Percentiles rank a stretch among this genome's conserved stretches.
phyloP scores from a whole-genome alignment of 2,888 invertebrate species.

The Eupithecia inturbata region DNA sequence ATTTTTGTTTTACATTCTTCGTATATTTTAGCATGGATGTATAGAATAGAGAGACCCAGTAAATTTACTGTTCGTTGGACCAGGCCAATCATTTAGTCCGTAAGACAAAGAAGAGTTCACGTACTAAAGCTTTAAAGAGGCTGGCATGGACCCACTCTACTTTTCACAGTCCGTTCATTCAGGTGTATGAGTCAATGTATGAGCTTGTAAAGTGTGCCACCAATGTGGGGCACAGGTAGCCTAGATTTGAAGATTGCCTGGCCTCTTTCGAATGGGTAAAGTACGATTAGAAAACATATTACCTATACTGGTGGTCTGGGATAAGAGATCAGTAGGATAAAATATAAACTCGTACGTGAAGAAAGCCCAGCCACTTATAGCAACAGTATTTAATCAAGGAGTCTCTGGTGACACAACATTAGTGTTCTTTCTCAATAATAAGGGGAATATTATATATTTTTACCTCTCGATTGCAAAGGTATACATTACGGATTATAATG shows the following conservation, averaged over 20 bases:
- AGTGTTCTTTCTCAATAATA: not conserved
- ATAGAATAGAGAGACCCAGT: not conserved
- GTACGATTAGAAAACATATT: conserved; percentile 22
- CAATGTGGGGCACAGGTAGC: conserved; percentile 35
- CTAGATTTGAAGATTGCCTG: conserved; percentile 36
- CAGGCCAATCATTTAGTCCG: not conserved
- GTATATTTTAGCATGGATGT: no score
- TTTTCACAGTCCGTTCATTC: conserved; percentile 20
- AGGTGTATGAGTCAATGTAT: conserved; percentile 13
- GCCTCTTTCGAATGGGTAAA: conserved; percentile 31
- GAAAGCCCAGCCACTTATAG: not conserved
- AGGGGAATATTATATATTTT: not conserved
- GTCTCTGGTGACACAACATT: not conserved
- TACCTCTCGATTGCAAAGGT: not conserved
- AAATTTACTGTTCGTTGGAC: not conserved
- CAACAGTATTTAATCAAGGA: not conserved
- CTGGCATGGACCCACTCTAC: not conserved
- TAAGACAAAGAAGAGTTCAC: not conserved
- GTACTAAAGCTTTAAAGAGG: not conserved
- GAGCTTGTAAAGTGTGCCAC: conserved; percentile 30
- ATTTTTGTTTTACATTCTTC: no score
- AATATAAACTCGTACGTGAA: not conserved
- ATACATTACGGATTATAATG: not conserved
- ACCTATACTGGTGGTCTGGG: not conserved
- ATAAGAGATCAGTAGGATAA: not conserved